phyloP scores from a whole-genome alignment of 2,113 vertebrate genomes.

The Lagopus leucura region DNA sequence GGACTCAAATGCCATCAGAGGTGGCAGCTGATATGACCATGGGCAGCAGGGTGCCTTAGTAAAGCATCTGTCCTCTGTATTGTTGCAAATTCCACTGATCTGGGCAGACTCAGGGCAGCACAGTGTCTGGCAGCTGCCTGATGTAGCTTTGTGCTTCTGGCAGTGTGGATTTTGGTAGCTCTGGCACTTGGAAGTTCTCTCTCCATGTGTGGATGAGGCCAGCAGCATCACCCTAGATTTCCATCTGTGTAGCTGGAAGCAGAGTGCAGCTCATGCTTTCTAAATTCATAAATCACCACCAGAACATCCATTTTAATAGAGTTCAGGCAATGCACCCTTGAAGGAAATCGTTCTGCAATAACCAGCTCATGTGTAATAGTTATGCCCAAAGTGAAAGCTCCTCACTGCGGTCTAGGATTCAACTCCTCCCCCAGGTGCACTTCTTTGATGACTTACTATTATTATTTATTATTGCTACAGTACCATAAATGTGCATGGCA shows the following conservation, averaged over 20 bases:
- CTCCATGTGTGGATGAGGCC: background rate
- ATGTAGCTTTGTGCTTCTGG: background rate
- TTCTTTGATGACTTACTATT: background rate
- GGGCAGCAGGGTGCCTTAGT: rapidly evolving
- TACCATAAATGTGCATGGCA: background rate
- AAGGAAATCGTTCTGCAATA: constrained; percentile 35
- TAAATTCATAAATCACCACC: constrained; percentile 19
- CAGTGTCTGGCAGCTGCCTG: background rate
- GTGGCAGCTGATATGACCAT: background rate
- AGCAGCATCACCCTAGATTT: background rate
- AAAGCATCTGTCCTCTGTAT: background rate
- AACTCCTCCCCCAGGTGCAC: background rate
- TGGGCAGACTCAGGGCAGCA: background rate
- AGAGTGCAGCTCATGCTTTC: background rate
- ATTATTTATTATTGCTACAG: constrained; percentile 5
- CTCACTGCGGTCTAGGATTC: background rate
- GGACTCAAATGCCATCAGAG: background rate
- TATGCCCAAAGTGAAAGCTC: constrained; percentile 3
- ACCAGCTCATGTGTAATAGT: constrained; percentile 9
- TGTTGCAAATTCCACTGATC: background rate
- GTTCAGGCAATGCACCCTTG: background rate
- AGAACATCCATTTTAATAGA: constrained; percentile 48
- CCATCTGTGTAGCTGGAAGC: constrained; percentile 5
- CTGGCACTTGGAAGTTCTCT: background rate
- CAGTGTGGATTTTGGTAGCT: background rate